Evolutionary conservation across 2,888 invertebrate species (phyloP), one percentile per base, ranked within the genome.

Genomic region (Tipula helvola): DNA sequence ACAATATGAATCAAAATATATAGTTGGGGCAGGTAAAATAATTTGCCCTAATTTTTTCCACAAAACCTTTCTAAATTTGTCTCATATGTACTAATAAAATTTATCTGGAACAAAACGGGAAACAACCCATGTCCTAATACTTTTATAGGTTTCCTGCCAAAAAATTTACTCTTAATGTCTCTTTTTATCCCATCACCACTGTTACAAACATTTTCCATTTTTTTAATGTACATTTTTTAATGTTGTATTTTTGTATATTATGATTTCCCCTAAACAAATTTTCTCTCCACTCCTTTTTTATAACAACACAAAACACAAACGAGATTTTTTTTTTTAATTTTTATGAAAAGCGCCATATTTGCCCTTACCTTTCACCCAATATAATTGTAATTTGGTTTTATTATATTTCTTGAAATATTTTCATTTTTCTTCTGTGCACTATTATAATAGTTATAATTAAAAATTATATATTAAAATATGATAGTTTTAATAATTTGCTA

Each of bases 331-430:
- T 83, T 83, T 83, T 39, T 83, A 13, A 36, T 83, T 83, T 16
- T 39, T 39, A 16, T 13, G 5, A n/a, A 18, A 85, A 85, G 85
- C 85, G 85, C 85, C 85, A 85, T 85, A 18, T 85, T 85, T 85
- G 85, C 42, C 85, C 85, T 85, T 85, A 18, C 18, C 44, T 41
- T 41, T 85, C 16, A 16, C 41, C 52, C 52, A 52, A 52, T 52
- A n/a, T 52, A 52, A 52, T 52, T 52, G 52, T 52, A n/a, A 13
- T 52, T 13, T 16, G n/a, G 52, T 13, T 16, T 52, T 44, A 10
- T 10, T 44, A 16, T 57, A 57, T 57, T 71, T 71, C n/a, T 71
- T 71, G 10, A 71, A 28, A 3, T 16, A 16, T 71, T 71, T 28
- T 13, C 28, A 71, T 18, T 71, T 52, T 71, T 28, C 71, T 71